These are phyloP conservation scores for Agrochola circellaris DNA, from an alignment of 2,888 invertebrate genomes.

Conservation along the genomic window DNA sequence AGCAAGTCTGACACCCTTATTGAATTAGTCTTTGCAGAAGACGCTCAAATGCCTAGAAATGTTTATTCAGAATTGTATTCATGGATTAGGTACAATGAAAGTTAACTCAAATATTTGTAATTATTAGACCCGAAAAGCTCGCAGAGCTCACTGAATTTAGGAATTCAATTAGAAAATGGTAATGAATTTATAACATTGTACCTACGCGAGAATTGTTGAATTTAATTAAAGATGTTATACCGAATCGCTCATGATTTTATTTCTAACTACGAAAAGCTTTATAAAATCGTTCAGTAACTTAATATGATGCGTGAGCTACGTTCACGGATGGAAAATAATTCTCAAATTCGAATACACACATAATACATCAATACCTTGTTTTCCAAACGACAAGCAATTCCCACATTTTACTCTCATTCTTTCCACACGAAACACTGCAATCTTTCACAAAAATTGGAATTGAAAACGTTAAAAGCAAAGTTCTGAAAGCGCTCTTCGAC, in stretches of 20 bases:
- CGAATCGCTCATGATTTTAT: not conserved
- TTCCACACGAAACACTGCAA: not conserved
- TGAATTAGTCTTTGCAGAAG: constrained; percentile 23
- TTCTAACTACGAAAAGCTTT: not conserved
- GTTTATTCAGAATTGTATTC: constrained; percentile 15
- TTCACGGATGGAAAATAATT: not conserved
- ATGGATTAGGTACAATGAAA: constrained; percentile 25
- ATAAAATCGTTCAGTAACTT: not conserved
- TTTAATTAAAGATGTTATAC: constrained; percentile 12
- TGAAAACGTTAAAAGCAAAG: constrained; percentile 43
- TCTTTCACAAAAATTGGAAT: constrained; percentile 41
- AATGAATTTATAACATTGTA: constrained; percentile 16
- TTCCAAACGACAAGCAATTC: constrained; percentile 1
- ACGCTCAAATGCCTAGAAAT: constrained; percentile 8
- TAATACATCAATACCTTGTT: constrained; percentile 2
- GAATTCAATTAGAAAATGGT: constrained; percentile 39
- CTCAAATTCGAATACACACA: not conserved
- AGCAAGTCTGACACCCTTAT: constrained; percentile 4
- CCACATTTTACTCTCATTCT: not conserved
- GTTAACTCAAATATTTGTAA: constrained; percentile 48
- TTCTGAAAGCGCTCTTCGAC: constrained; percentile 45
- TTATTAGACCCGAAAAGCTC: not conserved
- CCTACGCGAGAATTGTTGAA: not conserved
- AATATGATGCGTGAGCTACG: not conserved
- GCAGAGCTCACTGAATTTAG: constrained; percentile 15